Evolutionary conservation across 2,888 invertebrate species (phyloP).

Genomic region (Allacma fusca): DNA sequence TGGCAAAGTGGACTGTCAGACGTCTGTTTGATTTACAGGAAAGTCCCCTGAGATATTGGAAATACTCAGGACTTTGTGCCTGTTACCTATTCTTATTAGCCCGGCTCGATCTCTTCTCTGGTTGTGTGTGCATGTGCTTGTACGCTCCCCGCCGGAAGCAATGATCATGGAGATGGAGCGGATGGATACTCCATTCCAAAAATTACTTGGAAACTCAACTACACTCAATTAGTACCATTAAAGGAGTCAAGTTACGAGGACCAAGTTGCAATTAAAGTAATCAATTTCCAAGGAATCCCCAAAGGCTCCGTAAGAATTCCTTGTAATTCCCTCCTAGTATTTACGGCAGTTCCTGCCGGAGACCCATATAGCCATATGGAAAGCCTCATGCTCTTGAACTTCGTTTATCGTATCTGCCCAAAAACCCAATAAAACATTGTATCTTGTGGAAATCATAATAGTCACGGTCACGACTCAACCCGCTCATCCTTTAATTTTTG

Average conservation of each 20-base stretch:
- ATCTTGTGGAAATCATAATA: constrained; percentile 18
- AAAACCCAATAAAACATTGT: constrained; percentile 11
- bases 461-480: constrained; percentile 17
- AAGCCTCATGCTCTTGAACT: neutral
- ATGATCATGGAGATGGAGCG: constrained; percentile 2
- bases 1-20: constrained; percentile 39
- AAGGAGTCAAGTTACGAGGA: constrained; percentile 55
- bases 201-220: constrained; percentile 52
- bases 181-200: neutral
- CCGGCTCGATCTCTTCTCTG: neutral
- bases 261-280: constrained; percentile 52
- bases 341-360: no score
- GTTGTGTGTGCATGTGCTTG: constrained; percentile 16
- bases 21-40: constrained; percentile 41
- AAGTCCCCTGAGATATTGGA: constrained; percentile 31
- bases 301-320: constrained; percentile 13
- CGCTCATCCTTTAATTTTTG: constrained; percentile 8
- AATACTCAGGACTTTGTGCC: neutral
- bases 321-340: neutral
- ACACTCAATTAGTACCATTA: constrained; percentile 61
- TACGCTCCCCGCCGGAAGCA: neutral
- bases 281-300: constrained; percentile 47
- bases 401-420: neutral
- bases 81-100: neutral
- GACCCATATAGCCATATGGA: neutral